Evolutionary conservation across 2,113 vertebrate genomes (phyloP).

Genomic region (Nicator chloris): DNA sequence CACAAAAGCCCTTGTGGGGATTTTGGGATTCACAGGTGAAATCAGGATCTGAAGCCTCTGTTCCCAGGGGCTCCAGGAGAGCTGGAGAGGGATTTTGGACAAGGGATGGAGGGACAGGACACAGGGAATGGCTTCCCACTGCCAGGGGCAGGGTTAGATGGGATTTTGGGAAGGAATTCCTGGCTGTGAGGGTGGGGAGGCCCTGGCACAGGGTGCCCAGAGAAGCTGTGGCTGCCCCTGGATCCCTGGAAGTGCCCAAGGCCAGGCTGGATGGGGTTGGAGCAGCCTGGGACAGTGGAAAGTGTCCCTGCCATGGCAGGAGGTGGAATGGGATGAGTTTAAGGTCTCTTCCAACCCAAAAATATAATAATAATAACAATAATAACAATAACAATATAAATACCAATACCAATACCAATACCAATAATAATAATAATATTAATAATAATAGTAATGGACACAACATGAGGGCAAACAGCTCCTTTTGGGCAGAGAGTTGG

Average conservation of each 20-base stretch:
- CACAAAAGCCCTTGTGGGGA: not conserved
- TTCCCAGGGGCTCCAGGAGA: not conserved
- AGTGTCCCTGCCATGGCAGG: not conserved
- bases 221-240: not conserved
- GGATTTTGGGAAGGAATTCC: not conserved
- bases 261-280: accelerated
- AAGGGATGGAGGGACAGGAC: not conserved
- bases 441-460: not conserved
- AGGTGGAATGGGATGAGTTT: not conserved
- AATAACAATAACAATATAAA: not conserved
- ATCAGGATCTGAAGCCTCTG: not conserved
- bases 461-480: not conserved
- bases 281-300: accelerated
- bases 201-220: not conserved
- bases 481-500: not conserved
- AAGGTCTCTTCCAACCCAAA: not conserved
- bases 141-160: not conserved
- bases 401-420: not conserved
- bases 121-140: not conserved
- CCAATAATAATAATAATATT: not conserved
- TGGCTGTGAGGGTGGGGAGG: accelerated
- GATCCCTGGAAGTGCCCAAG: not conserved
- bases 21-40: not conserved
- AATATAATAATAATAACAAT: too few species aligned
- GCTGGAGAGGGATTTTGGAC: not conserved